Conservation (phyloP, 2,113 vertebrate genomes). For the Plectropomus leopardus region DNA sequence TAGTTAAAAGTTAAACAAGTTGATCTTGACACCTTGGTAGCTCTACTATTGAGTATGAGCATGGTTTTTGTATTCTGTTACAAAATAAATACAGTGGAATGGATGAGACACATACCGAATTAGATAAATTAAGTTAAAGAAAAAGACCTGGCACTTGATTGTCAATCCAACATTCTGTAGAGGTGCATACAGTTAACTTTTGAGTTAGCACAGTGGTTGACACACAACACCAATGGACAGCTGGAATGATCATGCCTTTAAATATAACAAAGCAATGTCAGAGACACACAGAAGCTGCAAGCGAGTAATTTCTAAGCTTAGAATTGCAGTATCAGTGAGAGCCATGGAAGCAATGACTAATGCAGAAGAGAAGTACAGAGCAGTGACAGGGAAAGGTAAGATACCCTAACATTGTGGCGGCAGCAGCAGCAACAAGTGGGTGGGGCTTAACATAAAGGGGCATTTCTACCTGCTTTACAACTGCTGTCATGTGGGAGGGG, state of each 20-base stretch:
- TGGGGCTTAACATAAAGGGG: conserved; percentile 80
- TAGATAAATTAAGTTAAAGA: background rate
- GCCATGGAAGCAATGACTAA: conserved; percentile 52
- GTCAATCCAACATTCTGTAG: background rate
- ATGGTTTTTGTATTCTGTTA: conserved; percentile 13
- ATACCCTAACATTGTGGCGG: conserved; percentile 75
- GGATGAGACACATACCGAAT: conserved; percentile 30
- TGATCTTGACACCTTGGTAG: conserved; percentile 8
- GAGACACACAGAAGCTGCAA: conserved; percentile 64
- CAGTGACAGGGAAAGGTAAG: conserved; percentile 61
- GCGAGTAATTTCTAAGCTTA: conserved; percentile 31
- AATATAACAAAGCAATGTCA: conserved; percentile 33
- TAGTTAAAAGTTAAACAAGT: conserved; percentile 45
- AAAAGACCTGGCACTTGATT: conserved; percentile 9
- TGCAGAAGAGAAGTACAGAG: conserved; percentile 49
- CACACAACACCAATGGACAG: conserved; percentile 16
- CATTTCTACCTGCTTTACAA: conserved; percentile 90
- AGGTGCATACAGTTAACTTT: conserved; percentile 19
- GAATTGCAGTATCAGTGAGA: conserved; percentile 29
- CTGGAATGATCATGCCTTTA: conserved; percentile 55
- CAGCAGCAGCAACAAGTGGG: conserved; percentile 84
- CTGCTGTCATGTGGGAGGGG: conserved; percentile 86
- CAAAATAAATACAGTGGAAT: conserved; percentile 5
- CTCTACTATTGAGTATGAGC: conserved; percentile 15
- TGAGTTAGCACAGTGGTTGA: conserved; percentile 11